Conservation (phyloP, 2,888 invertebrate genomes). For the Priocnemis perturbator region DNA sequence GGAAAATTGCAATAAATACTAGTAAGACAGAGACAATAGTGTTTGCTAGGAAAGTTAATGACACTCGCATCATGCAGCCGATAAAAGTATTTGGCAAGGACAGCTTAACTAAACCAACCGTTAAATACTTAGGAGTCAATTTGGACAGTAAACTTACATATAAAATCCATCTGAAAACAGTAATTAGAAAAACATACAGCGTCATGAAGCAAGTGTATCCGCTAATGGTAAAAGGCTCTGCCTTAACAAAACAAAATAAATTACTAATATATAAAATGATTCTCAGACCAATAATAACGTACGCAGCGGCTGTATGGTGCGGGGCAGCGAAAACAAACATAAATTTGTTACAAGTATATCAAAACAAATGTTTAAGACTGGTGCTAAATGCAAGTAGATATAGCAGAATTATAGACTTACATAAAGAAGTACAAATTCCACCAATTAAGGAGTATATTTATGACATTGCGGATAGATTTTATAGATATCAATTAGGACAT, state of each 20-base stretch:
- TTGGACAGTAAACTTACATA: background rate
- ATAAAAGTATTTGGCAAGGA: background rate
- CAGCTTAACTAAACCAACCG: background rate
- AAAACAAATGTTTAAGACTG: constrained; percentile 26
- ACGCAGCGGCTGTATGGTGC: constrained; percentile 15
- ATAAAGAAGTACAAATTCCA: no score
- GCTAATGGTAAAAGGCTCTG: background rate
- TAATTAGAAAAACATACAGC: constrained; percentile 13
- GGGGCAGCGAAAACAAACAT: background rate
- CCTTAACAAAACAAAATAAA: constrained; percentile 2
- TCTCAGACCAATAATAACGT: constrained; percentile 10
- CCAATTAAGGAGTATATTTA: no score
- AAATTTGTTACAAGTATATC: constrained; percentile 7
- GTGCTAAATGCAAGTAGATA: constrained; percentile 31
- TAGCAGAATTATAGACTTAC: constrained; percentile 25
- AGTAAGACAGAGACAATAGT: no score
- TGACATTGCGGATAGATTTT: no score
- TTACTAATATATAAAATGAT: constrained; percentile 13
- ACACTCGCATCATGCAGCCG: background rate
- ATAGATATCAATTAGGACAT: no score
- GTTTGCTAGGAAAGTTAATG: background rate
- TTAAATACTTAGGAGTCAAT: constrained; percentile 5
- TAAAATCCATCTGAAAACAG: background rate
- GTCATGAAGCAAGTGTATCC: constrained; percentile 5
- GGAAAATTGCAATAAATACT: no score